Base-by-base conservation (phyloP, 2,888 invertebrate species). In the Blastobasis lacticolella region DNA sequence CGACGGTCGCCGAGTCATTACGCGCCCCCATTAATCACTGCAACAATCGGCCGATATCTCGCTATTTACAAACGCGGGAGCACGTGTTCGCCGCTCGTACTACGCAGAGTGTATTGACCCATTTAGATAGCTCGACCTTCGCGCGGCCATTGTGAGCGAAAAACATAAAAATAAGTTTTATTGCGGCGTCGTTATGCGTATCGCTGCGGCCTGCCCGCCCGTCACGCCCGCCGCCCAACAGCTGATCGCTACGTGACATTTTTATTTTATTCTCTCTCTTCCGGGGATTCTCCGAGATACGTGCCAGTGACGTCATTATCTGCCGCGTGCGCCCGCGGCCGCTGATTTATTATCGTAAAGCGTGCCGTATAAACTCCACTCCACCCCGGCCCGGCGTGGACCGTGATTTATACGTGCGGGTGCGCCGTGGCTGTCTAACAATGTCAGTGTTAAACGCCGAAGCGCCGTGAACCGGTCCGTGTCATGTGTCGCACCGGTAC, bases 91-190 rank as follows among this genome's bases (percentile, higher is more conserved):
- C 73, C 73, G 84, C 81, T 79, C 87, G 87, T 86, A 87, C 79
- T 86, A 86, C 87, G 80, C 77, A 67, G 85, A 85, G 88, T 86
- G 87, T 87, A 87, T 87, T 88, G 88, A 88, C 88, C 88, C 86
- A 88, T 88, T 88, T 88, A 88, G 88, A 87, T 87, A 88, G 85
- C 82, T 84, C 88, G 88, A 88, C 88, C 87, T 87, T 88, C 88
- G 82, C 85, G 84, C 87, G 86, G 85, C 85, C 86, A 88, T 88
- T 88, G 88, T 88, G 82, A 87, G 87, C 87, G 87, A 86, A 87
- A 87, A 87, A 87, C 88, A 87, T 88, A 88, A 88, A 88, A 88
- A 87, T 87, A 88, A 87, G 87, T 88, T 88, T 88, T 87, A 87
- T 87, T 86, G 86, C 86, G 84, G 81, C 79, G 83, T 84, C 85